A percentile compares a stretch with the other conserved stretches of the same genome.
Conservation (phyloP, 2,888 invertebrate species). For the Lithophane ornitopus region DNA sequence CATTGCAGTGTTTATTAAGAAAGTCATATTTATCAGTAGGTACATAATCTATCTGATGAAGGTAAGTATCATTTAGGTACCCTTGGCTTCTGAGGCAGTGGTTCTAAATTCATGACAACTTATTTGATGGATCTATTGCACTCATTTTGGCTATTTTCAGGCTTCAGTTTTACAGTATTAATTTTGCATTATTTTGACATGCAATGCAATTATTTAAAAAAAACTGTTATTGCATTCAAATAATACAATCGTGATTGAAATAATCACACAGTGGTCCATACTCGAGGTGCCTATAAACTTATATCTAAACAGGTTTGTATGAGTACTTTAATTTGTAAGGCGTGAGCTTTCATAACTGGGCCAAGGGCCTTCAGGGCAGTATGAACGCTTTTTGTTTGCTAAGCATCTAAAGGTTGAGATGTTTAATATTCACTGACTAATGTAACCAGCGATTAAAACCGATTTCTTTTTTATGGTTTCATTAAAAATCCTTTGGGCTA, state of each 20-base stretch:
- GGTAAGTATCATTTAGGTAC: neutral
- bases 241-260: neutral
- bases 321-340: constrained; percentile 16
- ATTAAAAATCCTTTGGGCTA: neutral
- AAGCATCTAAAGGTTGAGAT: neutral
- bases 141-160: neutral
- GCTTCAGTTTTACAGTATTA: neutral
- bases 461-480: neutral
- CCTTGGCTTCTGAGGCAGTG: neutral
- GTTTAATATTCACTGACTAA: constrained; percentile 3
- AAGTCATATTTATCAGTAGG: neutral
- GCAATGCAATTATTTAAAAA: neutral
- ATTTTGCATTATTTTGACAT: neutral
- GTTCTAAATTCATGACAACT: neutral
- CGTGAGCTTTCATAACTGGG: constrained; percentile 40
- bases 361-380: constrained; percentile 32
- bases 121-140: neutral
- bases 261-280: neutral
- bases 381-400: neutral
- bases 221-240: neutral
- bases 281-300: constrained; percentile 27
- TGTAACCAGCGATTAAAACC: neutral
- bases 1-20: neutral
- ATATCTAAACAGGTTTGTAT: constrained; percentile 35
- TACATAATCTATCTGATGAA: neutral